phyloP scores from a whole-genome alignment of 2,113 vertebrate genomes.

The Geococcyx californianus region DNA sequence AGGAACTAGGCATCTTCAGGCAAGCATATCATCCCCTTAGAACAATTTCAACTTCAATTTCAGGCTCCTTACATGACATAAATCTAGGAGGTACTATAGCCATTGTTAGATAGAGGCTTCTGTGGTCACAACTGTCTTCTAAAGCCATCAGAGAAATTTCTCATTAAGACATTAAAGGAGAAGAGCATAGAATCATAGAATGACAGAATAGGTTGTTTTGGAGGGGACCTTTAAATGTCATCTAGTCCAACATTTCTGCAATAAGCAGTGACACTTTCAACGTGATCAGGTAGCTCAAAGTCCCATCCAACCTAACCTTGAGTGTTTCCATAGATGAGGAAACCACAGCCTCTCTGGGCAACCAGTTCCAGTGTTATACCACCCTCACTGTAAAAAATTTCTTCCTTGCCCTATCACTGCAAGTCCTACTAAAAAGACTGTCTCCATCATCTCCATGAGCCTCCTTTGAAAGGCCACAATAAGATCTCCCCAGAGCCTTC shows the following conservation, averaged over 20 bases:
- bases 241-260: neutral
- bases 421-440: neutral
- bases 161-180: neutral
- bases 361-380: neutral
- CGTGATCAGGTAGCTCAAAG: neutral
- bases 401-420: neutral
- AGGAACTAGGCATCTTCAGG: neutral
- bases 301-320: rapidly evolving
- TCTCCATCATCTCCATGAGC: neutral
- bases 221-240: neutral
- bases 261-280: neutral
- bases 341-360: neutral
- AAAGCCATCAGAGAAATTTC: neutral
- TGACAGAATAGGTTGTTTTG: neutral
- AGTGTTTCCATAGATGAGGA: neutral
- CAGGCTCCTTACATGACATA: neutral
- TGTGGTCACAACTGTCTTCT: neutral
- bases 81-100: neutral
- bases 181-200: neutral
- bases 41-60: neutral
- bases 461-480: neutral
- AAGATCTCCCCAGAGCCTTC: neutral
- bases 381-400: rapidly evolving
- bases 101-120: neutral
- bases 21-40: neutral